These are phyloP conservation scores for Euphonia xanthogaster DNA, from an alignment of 2,797 vertebrate species.

Conservation along the genomic window DNA sequence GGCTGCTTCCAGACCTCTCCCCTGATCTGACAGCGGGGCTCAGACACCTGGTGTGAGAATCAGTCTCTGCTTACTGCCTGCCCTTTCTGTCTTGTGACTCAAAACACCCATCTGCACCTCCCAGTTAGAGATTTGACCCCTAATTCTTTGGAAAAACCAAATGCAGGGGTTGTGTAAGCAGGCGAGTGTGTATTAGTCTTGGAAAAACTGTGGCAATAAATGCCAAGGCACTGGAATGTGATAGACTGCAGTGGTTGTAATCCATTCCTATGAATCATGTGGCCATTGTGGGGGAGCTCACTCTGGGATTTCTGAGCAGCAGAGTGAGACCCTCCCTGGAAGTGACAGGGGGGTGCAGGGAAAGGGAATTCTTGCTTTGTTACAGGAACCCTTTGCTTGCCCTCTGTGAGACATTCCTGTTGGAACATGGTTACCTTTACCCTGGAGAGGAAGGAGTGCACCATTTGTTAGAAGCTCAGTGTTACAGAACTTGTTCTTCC, in stretches of 20 bases:
- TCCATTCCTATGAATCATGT: background rate
- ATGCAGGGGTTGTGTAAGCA: background rate
- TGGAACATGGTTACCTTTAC: background rate
- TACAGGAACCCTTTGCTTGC: background rate
- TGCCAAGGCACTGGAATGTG: background rate
- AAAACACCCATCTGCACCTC: background rate
- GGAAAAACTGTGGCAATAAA: background rate
- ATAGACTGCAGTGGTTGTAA: background rate
- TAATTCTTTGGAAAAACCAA: background rate
- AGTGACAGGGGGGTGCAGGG: no score
- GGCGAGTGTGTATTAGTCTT: accelerated
- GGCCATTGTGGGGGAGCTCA: background rate
- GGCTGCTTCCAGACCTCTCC: background rate
- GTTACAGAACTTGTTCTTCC: accelerated
- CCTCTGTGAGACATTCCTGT: background rate
- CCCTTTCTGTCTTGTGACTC: background rate
- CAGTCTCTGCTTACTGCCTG: background rate
- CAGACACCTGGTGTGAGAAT: background rate
- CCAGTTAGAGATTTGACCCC: background rate
- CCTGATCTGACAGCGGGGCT: background rate
- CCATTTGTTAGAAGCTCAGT: background rate
- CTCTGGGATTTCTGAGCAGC: background rate
- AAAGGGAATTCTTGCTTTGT: background rate
- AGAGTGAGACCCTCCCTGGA: background rate
- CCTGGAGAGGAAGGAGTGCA: background rate